These are phyloP conservation scores for Struthio camelus DNA, from an alignment of 2,113 vertebrate genomes.

Conservation along the genomic window DNA sequence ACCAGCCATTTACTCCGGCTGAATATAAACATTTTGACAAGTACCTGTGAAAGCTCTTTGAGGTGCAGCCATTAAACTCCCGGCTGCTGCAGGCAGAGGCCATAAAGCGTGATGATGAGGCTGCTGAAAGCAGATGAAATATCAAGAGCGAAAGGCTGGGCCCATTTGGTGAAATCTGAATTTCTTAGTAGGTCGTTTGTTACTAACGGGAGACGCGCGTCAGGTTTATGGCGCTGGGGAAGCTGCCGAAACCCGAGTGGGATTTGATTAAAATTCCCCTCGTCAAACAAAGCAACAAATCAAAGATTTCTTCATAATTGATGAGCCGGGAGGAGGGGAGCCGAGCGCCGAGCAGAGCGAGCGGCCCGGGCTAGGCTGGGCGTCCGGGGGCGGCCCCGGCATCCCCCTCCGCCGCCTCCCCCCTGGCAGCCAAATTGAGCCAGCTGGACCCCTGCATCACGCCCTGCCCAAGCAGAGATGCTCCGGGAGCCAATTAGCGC, in stretches of 20 bases:
- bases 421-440: neutral
- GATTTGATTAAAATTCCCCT: slow-evolving; percentile 73
- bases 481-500: neutral
- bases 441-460: neutral
- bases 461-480: neutral
- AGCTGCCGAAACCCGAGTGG: slow-evolving; percentile 56
- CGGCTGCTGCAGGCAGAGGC: slow-evolving; percentile 66
- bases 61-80: slow-evolving; percentile 68
- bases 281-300: slow-evolving; percentile 69
- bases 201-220: slow-evolving; percentile 45
- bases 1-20: slow-evolving; percentile 28
- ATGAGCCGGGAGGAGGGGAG: neutral
- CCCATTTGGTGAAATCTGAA: slow-evolving; percentile 65
- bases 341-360: accelerated
- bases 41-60: slow-evolving; percentile 63
- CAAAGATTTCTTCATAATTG: slow-evolving; percentile 63
- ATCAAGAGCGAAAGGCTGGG: slow-evolving; percentile 66
- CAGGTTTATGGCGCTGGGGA: slow-evolving; percentile 70
- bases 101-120: slow-evolving; percentile 72
- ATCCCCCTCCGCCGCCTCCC: neutral
- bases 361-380: neutral
- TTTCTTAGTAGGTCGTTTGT: slow-evolving; percentile 74
- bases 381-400: neutral
- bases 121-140: slow-evolving; percentile 72
- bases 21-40: slow-evolving; percentile 74